These are phyloP conservation scores for Amphiura filiformis DNA, from an alignment of 35 echinoderm and acorn worm genomes.

Conservation along the genomic window DNA sequence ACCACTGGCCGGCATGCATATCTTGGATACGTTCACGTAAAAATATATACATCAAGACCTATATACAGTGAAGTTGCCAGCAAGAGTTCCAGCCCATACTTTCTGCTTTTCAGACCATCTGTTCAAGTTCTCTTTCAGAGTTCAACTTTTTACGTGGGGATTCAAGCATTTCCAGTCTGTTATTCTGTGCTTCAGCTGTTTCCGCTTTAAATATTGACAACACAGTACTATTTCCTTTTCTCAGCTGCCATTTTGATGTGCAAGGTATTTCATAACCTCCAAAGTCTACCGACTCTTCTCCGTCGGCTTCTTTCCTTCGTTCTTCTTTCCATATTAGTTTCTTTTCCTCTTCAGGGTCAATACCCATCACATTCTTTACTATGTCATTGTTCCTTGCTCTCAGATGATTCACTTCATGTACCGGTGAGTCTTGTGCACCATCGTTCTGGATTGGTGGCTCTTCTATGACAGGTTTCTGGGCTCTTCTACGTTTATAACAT, in stretches of 20 bases:
- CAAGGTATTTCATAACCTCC: not conserved
- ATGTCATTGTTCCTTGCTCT: not conserved
- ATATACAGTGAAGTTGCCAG: slow-evolving; percentile 10
- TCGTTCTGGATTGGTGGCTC: not conserved
- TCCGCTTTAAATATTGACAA: slow-evolving; percentile 31
- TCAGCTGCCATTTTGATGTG: not conserved
- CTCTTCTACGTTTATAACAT: not conserved
- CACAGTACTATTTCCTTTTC: not conserved
- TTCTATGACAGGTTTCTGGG: not conserved
- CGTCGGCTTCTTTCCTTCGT: not conserved
- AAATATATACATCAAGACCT: not conserved
- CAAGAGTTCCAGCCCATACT: not conserved
- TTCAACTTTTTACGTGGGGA: not conserved
- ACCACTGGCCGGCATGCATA: not conserved
- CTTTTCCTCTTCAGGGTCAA: slow-evolving; percentile 1
- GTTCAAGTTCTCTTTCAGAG: not conserved
- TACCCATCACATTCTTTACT: not conserved
- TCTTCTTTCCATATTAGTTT: not conserved
- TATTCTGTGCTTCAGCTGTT: slow-evolving; percentile 20
- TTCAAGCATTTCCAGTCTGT: slow-evolving; percentile 34
- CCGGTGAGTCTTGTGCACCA: not conserved
- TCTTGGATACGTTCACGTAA: not conserved
- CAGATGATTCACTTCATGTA: not conserved
- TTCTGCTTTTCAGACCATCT: not conserved
- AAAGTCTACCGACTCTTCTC: not conserved